A percentile compares a stretch with the other conserved stretches of the same genome.
Evolutionary conservation across 1,140 invertebrate species (phyloP).

Genomic region (Drosophila nebulosa): DNA sequence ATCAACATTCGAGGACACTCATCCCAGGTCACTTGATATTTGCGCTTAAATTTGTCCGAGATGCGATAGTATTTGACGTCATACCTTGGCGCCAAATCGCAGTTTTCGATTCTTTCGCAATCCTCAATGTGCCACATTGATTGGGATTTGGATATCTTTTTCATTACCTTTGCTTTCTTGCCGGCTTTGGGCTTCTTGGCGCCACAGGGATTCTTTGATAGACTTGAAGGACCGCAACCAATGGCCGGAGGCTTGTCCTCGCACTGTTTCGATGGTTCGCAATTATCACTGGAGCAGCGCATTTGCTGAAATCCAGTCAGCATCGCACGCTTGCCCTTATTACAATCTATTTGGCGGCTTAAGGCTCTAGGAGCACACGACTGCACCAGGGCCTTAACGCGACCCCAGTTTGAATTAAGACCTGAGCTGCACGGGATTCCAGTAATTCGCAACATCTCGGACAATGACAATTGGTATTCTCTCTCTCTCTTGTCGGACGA

Average conservation of each 20-base stretch:
- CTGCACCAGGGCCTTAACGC: not conserved
- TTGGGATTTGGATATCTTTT: not conserved
- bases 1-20: constrained; percentile 57
- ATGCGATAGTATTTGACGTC: constrained; percentile 53
- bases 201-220: not conserved
- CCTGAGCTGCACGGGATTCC: not conserved
- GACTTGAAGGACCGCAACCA: not conserved
- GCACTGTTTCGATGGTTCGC: not conserved
- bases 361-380: not conserved
- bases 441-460: not conserved
- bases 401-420: not conserved
- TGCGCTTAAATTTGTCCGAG: constrained; percentile 52
- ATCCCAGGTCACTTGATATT: constrained; percentile 64
- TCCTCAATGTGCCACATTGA: constrained; percentile 34
- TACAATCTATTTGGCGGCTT: not conserved
- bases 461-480: not conserved
- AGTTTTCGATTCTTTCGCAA: constrained; percentile 4
- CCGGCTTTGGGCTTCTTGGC: too few species aligned
- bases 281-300: not conserved
- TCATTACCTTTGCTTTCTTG: not conserved
- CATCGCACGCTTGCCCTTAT: not conserved
- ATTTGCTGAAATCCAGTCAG: not conserved
- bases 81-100: constrained; percentile 9
- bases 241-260: not conserved
- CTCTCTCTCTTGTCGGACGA: too few species aligned